Percentiles rank a stretch among this genome's conserved stretches.
Evolutionary conservation across 2,888 invertebrate species (phyloP).

Genomic region (Xylocampa areola): DNA sequence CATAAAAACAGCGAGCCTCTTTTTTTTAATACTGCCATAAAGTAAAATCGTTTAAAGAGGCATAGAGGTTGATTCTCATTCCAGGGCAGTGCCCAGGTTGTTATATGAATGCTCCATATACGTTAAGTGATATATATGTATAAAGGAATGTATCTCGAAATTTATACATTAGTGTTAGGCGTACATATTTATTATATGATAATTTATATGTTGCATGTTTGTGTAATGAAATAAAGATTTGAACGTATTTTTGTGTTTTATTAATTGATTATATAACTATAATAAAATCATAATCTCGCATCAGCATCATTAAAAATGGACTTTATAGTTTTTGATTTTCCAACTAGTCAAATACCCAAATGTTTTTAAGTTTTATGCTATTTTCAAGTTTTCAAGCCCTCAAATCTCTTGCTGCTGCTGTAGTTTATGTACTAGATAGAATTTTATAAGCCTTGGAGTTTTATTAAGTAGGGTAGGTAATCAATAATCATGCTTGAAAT

Average conservation of each 20-base stretch:
- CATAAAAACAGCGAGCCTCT: slow-evolving; percentile 32
- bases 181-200: slow-evolving; percentile 80
- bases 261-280: neutral
- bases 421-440: too few species aligned
- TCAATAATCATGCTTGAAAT: too few species aligned
- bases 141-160: slow-evolving; percentile 78
- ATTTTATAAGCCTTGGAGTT: too few species aligned
- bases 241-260: slow-evolving; percentile 53
- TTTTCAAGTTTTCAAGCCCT: too few species aligned
- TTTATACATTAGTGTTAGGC: slow-evolving; percentile 78
- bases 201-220: slow-evolving; percentile 75
- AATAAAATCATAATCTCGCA: too few species aligned
- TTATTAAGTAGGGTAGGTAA: too few species aligned
- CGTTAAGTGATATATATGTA: slow-evolving; percentile 69
- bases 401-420: too few species aligned
- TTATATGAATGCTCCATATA: slow-evolving; percentile 38
- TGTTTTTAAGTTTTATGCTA: too few species aligned
- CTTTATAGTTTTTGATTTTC: too few species aligned
- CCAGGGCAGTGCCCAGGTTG: slow-evolving; percentile 46
- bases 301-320: too few species aligned
- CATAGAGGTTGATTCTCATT: slow-evolving; percentile 38
- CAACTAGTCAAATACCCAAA: too few species aligned
- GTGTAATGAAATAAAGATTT: slow-evolving; percentile 68
- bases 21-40: slow-evolving; percentile 34
- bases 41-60: slow-evolving; percentile 22